phyloP scores from a whole-genome alignment of 2,113 vertebrate genomes.

The Caranx ignobilis region DNA sequence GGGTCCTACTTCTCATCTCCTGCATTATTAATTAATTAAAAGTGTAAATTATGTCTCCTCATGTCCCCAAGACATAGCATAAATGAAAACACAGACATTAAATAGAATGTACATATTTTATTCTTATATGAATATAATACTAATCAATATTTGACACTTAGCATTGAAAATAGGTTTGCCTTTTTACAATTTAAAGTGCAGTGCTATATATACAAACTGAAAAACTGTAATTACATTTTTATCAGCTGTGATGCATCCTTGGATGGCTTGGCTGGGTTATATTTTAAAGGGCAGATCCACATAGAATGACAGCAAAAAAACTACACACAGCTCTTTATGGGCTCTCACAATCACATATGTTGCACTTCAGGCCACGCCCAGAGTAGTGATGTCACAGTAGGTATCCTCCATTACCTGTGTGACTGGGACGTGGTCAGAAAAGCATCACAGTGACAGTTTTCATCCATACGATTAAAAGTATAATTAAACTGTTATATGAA shows the following conservation, averaged over 20 bases:
- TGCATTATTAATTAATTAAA: not conserved
- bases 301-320: conserved; percentile 3
- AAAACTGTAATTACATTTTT: not conserved
- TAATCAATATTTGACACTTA: not conserved
- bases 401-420: not conserved
- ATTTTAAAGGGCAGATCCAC: not conserved
- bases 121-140: conserved; percentile 43
- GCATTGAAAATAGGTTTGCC: conserved; percentile 32
- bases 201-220: conserved; percentile 30
- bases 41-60: not conserved
- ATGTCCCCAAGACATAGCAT: too few relatives aligned
- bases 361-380: not conserved
- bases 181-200: conserved; percentile 51
- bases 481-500: not conserved
- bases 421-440: not conserved
- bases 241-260: not conserved
- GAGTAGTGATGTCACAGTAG: not conserved
- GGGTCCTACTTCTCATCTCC: not conserved
- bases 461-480: not conserved
- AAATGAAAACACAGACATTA: not conserved
- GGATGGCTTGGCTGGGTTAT: not conserved
- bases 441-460: not conserved
- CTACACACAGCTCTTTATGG: not conserved
- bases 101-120: conserved; percentile 29
- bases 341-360: not conserved